Percentiles rank a stretch among this genome's conserved stretches.
Conservation (phyloP, 2,113 vertebrate species). For the Ochotona princeps region DNA sequence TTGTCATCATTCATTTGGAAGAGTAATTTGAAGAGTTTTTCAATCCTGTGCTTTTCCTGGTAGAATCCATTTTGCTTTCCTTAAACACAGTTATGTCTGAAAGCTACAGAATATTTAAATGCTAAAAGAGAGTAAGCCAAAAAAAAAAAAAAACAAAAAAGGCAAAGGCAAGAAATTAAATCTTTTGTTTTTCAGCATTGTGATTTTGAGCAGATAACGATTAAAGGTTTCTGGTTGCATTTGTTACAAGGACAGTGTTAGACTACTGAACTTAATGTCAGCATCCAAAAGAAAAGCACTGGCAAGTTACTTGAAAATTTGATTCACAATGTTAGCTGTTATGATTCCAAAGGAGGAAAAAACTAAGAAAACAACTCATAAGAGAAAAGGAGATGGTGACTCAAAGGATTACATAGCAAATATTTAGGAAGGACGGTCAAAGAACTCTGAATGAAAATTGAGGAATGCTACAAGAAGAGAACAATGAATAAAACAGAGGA, state of each 20-base stretch:
- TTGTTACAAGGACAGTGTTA: slow-evolving; percentile 29
- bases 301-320: slow-evolving; percentile 37
- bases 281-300: slow-evolving; percentile 8
- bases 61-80: slow-evolving; percentile 59
- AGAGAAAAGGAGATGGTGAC: background rate
- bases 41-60: slow-evolving; percentile 40
- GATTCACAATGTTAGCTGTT: slow-evolving; percentile 34
- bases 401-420: background rate
- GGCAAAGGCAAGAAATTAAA: slow-evolving; percentile 5
- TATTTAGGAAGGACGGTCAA: background rate
- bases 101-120: slow-evolving; percentile 54
- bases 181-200: slow-evolving; percentile 23
- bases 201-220: slow-evolving; percentile 50
- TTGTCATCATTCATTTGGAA: slow-evolving; percentile 54
- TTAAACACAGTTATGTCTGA: slow-evolving; percentile 44
- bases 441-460: background rate
- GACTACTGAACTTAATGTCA: slow-evolving; percentile 54
- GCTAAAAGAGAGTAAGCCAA: slow-evolving; percentile 44
- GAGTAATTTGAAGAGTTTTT: slow-evolving; percentile 57
- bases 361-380: background rate
- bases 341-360: background rate
- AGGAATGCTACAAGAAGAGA: background rate
- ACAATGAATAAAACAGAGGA: background rate
- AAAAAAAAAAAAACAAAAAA: slow-evolving; percentile 11
- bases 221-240: slow-evolving; percentile 33